Conservation (phyloP, 2,797 vertebrate species). For the Pteronotus mesoamericanus region DNA sequence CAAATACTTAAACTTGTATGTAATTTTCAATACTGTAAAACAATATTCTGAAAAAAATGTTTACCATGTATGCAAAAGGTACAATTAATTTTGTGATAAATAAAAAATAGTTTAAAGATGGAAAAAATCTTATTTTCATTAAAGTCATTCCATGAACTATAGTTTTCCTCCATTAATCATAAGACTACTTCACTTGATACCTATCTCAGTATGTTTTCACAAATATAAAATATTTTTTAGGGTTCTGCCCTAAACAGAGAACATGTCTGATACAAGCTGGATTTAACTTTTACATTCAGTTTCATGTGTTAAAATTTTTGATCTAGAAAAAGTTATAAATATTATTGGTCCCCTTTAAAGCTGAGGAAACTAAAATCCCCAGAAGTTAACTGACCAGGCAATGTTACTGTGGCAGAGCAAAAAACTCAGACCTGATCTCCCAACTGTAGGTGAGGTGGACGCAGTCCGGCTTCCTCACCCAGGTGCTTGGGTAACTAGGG, state of each 20-base stretch:
- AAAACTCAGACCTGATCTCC: not conserved
- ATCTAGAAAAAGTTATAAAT: constrained; percentile 16
- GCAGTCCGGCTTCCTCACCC: too few species aligned
- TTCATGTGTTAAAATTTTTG: not conserved
- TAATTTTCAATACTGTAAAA: not conserved
- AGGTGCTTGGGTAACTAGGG: too few species aligned
- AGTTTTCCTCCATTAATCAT: not conserved
- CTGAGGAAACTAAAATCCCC: not conserved
- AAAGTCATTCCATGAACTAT: not conserved
- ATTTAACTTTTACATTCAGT: not conserved
- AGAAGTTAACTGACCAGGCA: not conserved
- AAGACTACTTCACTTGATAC: not conserved
- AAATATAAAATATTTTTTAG: not conserved
- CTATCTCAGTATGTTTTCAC: not conserved
- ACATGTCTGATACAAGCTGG: not conserved
- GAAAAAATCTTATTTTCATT: not conserved
- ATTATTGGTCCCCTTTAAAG: not conserved
- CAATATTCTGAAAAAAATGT: constrained; percentile 38
- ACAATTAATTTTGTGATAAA: constrained; percentile 14
- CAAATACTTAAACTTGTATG: not conserved
- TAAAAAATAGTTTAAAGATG: constrained; percentile 25
- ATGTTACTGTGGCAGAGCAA: not conserved
- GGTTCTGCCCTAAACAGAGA: not conserved
- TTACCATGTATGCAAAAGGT: not conserved
- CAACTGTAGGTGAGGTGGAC: too few species aligned